Base-by-base conservation (phyloP, 1,140 invertebrate genomes). In the Mycetomoellerius zeteki region DNA sequence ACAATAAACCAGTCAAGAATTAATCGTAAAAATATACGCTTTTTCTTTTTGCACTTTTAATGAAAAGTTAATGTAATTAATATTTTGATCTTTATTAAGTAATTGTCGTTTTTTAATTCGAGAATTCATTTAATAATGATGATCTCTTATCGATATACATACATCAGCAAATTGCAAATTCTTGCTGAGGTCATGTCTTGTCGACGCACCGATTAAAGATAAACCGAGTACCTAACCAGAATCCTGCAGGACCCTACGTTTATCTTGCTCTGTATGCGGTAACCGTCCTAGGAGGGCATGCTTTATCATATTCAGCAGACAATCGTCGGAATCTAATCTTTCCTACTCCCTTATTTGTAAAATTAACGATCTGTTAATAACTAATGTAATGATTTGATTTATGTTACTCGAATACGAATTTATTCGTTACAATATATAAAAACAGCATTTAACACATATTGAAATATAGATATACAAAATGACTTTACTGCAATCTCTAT, bases 301-400 rank as follows among this genome's bases (percentile, higher is more conserved):
- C 72, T 88, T 89, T 89, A 86, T 89, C 88, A 86, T 75, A 50
- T 58, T 50, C 72, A 71, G 27, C 27, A 43, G 87, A 75, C 82
- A 80, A 73, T 86, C 72, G 47, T 86, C 67, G 33, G 30, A 84
- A 75, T 75, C 56, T 84, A 84, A 84, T 75, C 33, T 60, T 33
- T 54, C 56, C 3, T 21, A 21, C 19, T 52, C 80, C 33, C 21
- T 30, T 75, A 47, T 60, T 82, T 21, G 24, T 47, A 60, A 73
- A 84, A 84, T 75, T 84, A 84, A 84, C 73, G 54, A 84, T 27
- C 69, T 50, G 80, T 75, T 84, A 73, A 82, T 81, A 52, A 81
- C 69, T 58, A 73, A 72, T n/a, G 43, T 8, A 58, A 72, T 16
- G 33, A 62, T 84, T 73, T 75, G 54, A 84, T 84, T 75, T 82